Evolutionary conservation across 1,140 invertebrate species (phyloP), one percentile per base, ranked within the genome.

Genomic region (Heliconius congener): DNA sequence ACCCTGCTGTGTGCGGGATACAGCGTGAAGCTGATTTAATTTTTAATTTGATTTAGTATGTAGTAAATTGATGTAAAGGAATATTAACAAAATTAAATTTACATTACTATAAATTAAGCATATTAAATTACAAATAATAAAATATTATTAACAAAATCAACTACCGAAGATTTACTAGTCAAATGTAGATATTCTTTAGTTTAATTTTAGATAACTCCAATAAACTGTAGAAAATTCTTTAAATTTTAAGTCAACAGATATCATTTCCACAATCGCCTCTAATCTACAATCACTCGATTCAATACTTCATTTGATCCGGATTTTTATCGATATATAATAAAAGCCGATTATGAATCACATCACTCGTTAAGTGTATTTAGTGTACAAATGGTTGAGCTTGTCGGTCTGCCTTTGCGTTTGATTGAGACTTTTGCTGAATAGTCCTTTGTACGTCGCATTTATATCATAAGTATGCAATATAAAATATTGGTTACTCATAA

Each of bases 301-400:
- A 94, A 94, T 94, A 94, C 93, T 93, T 94, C 93, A 93, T 94
- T 93, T 94, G 92, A 93, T 92, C 90, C 91, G 90, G 88, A 94
- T 94, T 93, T 93, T 93, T 93, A 93, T 93, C 93, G 93, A 94
- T 91, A 66, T 66, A 66, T 66, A 92, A 91, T 90, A 91, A 88
- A 89, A 88, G 88, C 73, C 82, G 86, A 85, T 86, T 82, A 83
- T 92, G 91, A 91, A 87, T 90, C 91, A 91, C 92, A 93, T 91
- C 92, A 92, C 91, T 94, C 88, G 91, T 94, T 93, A 92, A 90
- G 87, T 88, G 86, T 91, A 92, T 92, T 94, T 93, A 94, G 90
- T 90, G 84, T 90, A 93, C 92, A 94, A 94, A 91, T 91, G 90
- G 87, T 83, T 81, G 81, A 81, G 81, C 78, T 82, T 82, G 88